phyloP scores from a whole-genome alignment of 2,888 invertebrate genomes.

The Drosophila prolongata region DNA sequence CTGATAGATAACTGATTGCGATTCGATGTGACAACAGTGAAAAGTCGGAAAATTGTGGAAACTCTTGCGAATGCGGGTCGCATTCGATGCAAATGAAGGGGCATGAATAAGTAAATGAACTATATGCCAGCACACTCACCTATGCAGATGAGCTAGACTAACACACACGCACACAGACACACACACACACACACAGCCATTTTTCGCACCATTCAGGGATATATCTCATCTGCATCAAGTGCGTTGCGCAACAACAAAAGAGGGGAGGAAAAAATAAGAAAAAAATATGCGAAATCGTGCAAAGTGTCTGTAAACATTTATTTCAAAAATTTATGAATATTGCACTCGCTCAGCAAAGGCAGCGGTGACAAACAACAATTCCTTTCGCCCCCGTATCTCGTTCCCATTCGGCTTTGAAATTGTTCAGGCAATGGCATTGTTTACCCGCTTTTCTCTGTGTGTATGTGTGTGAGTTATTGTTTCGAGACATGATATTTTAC shows the following conservation, averaged over 20 bases:
- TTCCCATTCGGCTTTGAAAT: constrained; percentile 41
- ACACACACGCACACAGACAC: constrained; percentile 2
- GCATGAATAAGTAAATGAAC: constrained; percentile 44
- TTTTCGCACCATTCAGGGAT: constrained; percentile 2
- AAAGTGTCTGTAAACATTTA: constrained; percentile 64
- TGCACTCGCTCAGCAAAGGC: constrained; percentile 23
- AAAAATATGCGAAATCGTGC: constrained; percentile 43
- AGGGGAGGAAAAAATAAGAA: not conserved
- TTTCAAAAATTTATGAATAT: constrained; percentile 50
- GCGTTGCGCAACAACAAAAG: constrained; percentile 27
- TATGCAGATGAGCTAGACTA: constrained; percentile 12
- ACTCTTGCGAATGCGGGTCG: constrained; percentile 9
- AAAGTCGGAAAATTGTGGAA: constrained; percentile 3
- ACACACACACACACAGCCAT: not conserved
- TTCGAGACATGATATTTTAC: constrained; percentile 62
- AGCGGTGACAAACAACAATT: constrained; percentile 39
- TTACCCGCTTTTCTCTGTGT: constrained; percentile 31
- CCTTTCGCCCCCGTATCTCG: constrained; percentile 7
- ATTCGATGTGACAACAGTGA: constrained; percentile 19
- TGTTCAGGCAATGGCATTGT: constrained; percentile 44
- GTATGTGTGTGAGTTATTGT: constrained; percentile 59
- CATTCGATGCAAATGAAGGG: constrained; percentile 45
- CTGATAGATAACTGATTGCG: constrained; percentile 19
- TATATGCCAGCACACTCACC: constrained; percentile 12
- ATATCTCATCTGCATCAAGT: constrained; percentile 47